A percentile compares a stretch with the other conserved stretches of the same genome.
Evolutionary conservation across 2,113 vertebrate species (phyloP).

Genomic region (Hydrochoerus hydrochaeris): DNA sequence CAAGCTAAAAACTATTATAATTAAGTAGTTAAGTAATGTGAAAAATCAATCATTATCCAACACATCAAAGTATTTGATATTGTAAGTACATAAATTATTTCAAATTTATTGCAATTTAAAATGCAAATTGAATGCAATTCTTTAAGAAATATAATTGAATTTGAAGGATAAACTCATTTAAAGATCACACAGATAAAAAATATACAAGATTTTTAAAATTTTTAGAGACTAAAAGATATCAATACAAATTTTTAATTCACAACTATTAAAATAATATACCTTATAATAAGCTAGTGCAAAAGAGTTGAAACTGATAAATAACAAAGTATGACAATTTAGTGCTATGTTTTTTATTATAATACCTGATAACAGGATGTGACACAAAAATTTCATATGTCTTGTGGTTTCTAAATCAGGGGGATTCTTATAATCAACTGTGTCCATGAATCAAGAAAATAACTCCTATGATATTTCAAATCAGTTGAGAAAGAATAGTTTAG

Average conservation of each 20-base stretch:
- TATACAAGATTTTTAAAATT: background rate
- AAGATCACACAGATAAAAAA: slow-evolving; percentile 31
- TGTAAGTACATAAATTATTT: background rate
- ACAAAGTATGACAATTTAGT: background rate
- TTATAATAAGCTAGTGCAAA: background rate
- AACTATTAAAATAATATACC: background rate
- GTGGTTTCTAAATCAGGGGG: background rate
- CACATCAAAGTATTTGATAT: background rate
- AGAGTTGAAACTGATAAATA: background rate
- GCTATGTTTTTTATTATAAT: background rate
- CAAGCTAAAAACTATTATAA: background rate
- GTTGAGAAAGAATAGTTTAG: background rate
- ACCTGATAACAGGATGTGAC: background rate
- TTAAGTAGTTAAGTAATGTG: background rate
- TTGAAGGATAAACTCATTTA: background rate
- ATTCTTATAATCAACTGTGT: background rate
- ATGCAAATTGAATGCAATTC: background rate
- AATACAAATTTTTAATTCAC: slow-evolving; percentile 32
- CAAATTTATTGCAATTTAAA: slow-evolving; percentile 17
- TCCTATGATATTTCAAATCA: background rate
- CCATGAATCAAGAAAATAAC: slow-evolving; percentile 49
- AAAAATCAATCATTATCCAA: slow-evolving; percentile 19
- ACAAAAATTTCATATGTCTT: background rate
- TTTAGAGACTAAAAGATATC: background rate
- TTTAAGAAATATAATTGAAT: slow-evolving; percentile 6